Conservation (phyloP, 2,888 invertebrate genomes). For the Psococerastis gibbosa region DNA sequence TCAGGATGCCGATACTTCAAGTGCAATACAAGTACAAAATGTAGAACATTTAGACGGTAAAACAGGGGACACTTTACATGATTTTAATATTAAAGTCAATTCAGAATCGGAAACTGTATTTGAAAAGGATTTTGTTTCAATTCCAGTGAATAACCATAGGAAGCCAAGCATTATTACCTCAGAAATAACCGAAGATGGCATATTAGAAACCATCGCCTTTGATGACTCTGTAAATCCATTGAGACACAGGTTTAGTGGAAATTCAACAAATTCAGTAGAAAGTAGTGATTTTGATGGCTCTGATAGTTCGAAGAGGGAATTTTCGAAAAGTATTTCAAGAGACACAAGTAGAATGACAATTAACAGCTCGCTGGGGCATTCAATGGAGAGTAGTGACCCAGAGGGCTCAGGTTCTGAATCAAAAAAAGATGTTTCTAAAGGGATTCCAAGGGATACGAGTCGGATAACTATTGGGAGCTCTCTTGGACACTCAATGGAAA, state of each 20-base stretch:
- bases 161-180: not conserved
- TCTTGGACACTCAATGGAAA: constrained; percentile 6
- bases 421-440: not conserved
- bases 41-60: not conserved
- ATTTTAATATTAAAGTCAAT: no score
- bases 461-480: constrained; percentile 1
- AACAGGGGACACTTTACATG: not conserved
- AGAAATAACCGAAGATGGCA: not conserved
- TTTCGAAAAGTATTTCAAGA: not conserved
- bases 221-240: no score
- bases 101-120: not conserved
- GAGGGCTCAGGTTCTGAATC: not conserved
- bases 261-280: not conserved
- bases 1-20: not conserved
- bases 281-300: constrained; percentile 3
- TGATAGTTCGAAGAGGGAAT: not conserved
- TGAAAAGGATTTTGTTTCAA: not conserved
- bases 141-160: not conserved
- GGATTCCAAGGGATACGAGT: not conserved
- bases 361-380: not conserved
- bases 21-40: not conserved
- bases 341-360: constrained; percentile 5
- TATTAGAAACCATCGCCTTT: no score
- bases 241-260: not conserved
- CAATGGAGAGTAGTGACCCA: constrained; percentile 3